A percentile compares a stretch with the other conserved stretches of the same genome.
phyloP scores from a whole-genome alignment of 2,797 vertebrate genomes.

The Pangasius krempfi region DNA sequence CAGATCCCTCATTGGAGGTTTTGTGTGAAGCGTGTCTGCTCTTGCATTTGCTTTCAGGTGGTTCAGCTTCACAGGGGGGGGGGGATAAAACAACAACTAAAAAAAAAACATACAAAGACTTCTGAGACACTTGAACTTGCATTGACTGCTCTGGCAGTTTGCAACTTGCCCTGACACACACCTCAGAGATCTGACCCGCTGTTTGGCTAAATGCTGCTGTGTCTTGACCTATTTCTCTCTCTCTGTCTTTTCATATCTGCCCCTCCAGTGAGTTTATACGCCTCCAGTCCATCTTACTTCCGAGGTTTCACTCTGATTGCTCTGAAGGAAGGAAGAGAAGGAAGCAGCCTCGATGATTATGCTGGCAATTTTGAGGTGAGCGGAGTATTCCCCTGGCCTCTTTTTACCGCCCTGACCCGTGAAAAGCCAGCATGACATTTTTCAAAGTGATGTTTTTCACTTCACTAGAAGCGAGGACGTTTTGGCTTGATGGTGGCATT shows the following conservation, averaged over 20 bases:
- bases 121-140: slow-evolving; percentile 21
- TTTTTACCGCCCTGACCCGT: slow-evolving; percentile 41
- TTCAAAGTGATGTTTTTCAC: not conserved
- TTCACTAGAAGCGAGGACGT: slow-evolving; percentile 19
- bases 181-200: slow-evolving; percentile 47
- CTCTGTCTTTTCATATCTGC: slow-evolving; percentile 16
- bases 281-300: slow-evolving; percentile 90
- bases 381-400: slow-evolving; percentile 30
- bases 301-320: slow-evolving; percentile 94
- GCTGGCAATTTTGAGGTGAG: slow-evolving; percentile 93
- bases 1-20: slow-evolving; percentile 30
- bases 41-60: slow-evolving; percentile 41
- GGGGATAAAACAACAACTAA: not conserved
- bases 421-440: slow-evolving; percentile 22
- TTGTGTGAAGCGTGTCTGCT: slow-evolving; percentile 41
- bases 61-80: slow-evolving; percentile 32
- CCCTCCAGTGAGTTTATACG: slow-evolving; percentile 85
- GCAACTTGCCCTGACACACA: slow-evolving; percentile 53
- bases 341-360: slow-evolving; percentile 87
- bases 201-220: slow-evolving; percentile 39
- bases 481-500: not conserved
- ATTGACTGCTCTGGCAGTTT: slow-evolving; percentile 43
- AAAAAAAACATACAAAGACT: slow-evolving; percentile 46
- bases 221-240: slow-evolving; percentile 61
- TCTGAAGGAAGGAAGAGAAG: slow-evolving; percentile 90